Evolutionary conservation across 1,140 invertebrate species (phyloP), one percentile per base, ranked within the genome.

Genomic region (Phymorhynchus buccinoides): DNA sequence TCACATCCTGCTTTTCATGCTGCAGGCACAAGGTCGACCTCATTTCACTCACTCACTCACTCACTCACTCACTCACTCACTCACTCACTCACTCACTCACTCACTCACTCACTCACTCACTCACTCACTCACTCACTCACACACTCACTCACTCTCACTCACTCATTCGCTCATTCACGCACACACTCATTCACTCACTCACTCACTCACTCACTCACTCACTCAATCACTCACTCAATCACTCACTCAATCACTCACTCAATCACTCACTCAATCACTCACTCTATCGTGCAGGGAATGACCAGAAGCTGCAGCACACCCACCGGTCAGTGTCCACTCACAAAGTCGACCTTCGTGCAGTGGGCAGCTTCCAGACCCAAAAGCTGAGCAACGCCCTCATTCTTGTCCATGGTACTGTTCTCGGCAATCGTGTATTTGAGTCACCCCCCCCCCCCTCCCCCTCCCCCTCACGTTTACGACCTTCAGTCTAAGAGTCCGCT

Each of bases 291-390:
- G 7, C 77, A 79, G 77, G 77, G 4, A 79, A 18, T 1, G 42
- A 79, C 77, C n/a, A 6, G 37, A 79, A 79, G 44, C 22, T 18
- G 41, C 77, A 79, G n/a, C 77, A 79, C n/a, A n/a, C 18, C 0
- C 52, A 79, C 44, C 27, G 41, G 77, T 79, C 77, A n/a, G 77
- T 35, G 41, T 79, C 44, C 3, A 3, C 42, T n/a, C n/a, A 16
- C 77, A 79, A 79, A 22, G 77, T 79, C 42, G 27, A 30, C 27
- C 44, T 79, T 1, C 77, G 22, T 9, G 77, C 77, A 0, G 44
- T 79, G 27, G 77, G 77, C 77, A 79, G 77, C 77, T 79, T 52
- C 32, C 42, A 79, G 42, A 79, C 77, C 6, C 42, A 79, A 32
- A 35, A 48, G 35, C 44, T n/a, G 27, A 79, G 42, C 44, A n/a